Evolutionary conservation across 92 coral and sea anemone genomes (phyloP).

Genomic region (Palythoa grandiflora): DNA sequence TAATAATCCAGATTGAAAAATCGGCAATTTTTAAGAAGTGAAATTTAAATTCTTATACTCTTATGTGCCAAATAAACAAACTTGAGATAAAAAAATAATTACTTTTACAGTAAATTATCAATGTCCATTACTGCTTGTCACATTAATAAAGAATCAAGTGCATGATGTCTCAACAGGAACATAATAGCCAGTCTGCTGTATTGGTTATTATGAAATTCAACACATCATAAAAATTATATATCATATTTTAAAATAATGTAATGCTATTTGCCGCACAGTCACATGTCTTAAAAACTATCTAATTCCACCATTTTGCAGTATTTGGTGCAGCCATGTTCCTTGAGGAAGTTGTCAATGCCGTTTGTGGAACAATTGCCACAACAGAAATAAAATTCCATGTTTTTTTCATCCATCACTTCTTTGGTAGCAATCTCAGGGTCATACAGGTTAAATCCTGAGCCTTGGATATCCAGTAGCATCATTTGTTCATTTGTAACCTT

Average conservation of each 20-base stretch:
- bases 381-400: constrained; percentile 17
- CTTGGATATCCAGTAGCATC: constrained; percentile 51
- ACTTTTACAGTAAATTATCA: constrained; percentile 11
- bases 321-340: constrained; percentile 42
- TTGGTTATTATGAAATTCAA: not conserved
- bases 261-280: not conserved
- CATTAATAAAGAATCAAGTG: not conserved
- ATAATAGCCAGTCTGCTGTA: not conserved
- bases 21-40: not conserved
- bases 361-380: constrained; percentile 17
- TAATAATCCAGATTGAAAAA: not conserved
- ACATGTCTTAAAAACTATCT: not conserved
- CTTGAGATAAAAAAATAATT: not conserved
- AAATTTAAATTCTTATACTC: constrained; percentile 4
- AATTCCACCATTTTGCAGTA: constrained; percentile 43
- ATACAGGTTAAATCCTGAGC: constrained; percentile 42
- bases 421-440: constrained; percentile 57
- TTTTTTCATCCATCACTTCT: constrained; percentile 3
- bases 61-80: constrained; percentile 12
- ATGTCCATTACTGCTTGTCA: not conserved
- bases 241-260: too few species aligned
- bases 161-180: constrained; percentile 10
- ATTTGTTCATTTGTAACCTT: constrained; percentile 17
- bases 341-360: constrained; percentile 35
- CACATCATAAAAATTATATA: not conserved